These are phyloP conservation scores for Phyllotis vaccarum DNA, from an alignment of 2,797 vertebrate species.

Conservation along the genomic window DNA sequence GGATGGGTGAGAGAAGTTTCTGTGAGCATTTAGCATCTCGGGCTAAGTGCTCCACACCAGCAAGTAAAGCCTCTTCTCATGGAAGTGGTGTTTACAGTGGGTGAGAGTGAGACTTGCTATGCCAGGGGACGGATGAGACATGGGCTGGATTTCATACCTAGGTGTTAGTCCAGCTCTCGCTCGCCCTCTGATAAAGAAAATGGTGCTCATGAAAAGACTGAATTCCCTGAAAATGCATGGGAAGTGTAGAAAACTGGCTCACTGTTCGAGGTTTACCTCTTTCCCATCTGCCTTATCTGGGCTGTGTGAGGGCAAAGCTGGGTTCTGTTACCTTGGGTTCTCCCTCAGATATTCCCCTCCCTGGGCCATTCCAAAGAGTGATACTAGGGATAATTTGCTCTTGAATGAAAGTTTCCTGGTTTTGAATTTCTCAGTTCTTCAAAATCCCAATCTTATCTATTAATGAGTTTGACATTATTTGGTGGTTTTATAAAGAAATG, in stretches of 20 bases:
- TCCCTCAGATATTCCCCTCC: background rate
- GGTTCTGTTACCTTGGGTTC: background rate
- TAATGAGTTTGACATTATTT: constrained; percentile 16
- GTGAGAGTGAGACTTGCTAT: background rate
- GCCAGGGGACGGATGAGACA: too few species aligned
- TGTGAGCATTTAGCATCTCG: background rate
- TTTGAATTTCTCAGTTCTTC: constrained; percentile 7
- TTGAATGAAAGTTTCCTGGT: background rate
- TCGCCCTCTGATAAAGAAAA: background rate
- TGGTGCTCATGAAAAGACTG: background rate
- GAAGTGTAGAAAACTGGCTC: background rate
- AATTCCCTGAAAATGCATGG: background rate
- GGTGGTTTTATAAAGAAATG: constrained; percentile 38
- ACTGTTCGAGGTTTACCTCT: background rate
- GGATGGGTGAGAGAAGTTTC: background rate
- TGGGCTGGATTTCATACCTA: background rate
- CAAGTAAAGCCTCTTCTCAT: background rate
- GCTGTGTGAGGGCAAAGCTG: background rate
- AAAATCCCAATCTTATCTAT: background rate
- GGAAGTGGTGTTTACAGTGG: background rate
- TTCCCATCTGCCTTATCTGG: background rate
- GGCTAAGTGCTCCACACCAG: background rate
- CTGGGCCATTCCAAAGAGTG: background rate
- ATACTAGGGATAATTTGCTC: background rate
- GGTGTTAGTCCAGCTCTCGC: background rate